Evolutionary conservation across 2,113 vertebrate genomes (phyloP).

Genomic region (Nothobranchius kuhntae): DNA sequence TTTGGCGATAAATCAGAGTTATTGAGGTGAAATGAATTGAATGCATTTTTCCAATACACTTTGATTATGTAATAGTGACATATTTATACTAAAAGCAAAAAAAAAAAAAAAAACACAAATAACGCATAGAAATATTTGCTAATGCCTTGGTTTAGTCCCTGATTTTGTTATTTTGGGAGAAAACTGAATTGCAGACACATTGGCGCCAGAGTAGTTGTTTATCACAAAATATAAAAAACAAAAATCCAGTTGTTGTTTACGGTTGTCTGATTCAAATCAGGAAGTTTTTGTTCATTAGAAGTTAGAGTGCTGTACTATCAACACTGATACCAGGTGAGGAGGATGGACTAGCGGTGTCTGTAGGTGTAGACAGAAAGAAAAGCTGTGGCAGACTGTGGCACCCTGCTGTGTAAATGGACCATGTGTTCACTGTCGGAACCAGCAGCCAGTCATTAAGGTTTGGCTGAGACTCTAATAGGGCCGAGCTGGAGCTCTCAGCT

Average conservation of each 20-base stretch:
- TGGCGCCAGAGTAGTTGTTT: too few relatives aligned
- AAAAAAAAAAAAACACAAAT: too few relatives aligned
- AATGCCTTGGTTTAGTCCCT: too few relatives aligned
- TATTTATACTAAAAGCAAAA: too few relatives aligned
- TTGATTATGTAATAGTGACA: slow-evolving; percentile 12
- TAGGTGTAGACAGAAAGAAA: background rate
- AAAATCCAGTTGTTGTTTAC: too few relatives aligned
- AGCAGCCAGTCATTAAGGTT: slow-evolving; percentile 18
- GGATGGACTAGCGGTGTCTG: slow-evolving; percentile 10
- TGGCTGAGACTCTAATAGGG: slow-evolving; percentile 9
- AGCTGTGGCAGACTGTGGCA: slow-evolving; percentile 18
- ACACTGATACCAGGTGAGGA: background rate
- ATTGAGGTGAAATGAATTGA: slow-evolving; percentile 7
- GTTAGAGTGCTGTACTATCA: background rate
- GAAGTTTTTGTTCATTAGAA: too few relatives aligned
- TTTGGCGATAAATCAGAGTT: slow-evolving; percentile 35
- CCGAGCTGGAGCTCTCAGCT: slow-evolving; percentile 1
- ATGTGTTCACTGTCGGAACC: slow-evolving; percentile 31
- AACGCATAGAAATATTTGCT: too few relatives aligned
- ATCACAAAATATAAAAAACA: too few relatives aligned
- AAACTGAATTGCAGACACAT: too few relatives aligned
- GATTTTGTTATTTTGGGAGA: too few relatives aligned
- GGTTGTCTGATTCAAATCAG: background rate
- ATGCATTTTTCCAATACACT: background rate
- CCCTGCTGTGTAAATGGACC: slow-evolving; percentile 23